Evolutionary conservation across 2,888 invertebrate genomes (phyloP), one percentile per base, ranked within the genome.

Genomic region (Drosophila sordidula): DNA sequence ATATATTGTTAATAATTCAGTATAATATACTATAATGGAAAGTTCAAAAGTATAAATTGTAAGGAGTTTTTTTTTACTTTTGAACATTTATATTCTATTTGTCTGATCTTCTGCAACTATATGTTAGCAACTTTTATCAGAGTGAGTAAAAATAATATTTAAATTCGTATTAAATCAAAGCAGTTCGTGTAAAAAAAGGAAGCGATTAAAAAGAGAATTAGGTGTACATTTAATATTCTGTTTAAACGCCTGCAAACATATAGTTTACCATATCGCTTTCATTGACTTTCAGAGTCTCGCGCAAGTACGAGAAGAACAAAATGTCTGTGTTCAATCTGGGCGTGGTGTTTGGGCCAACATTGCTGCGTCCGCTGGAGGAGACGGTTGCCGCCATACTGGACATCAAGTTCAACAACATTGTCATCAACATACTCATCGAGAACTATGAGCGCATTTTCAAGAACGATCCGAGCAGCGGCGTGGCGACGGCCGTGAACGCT

Each of bases 381-480:
- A 98, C 98, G 8, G 97, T 99, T 67, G 98, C 99, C 64, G 98
- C 98, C 90, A 99, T 99, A 90, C 96, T 99, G 94, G 98, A 99
- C 93, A 97, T 99, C 83, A 99, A 99, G 93, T 99, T 99, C 94
- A 98, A 98, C 93, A 99, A 99, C 93, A 97, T 99, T 90, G 97
- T 99, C 76, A 98, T 99, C 59, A 99, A 99, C 93, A 97, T 99
- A 90, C 94, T 99, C 75, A 97, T 99, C 68, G 97, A 97, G 86
- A 96, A 97, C 92, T 96, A 95, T 91, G 95, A 96, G 61, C 94
- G 94, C 92, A 95, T 96, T 85, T 95, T 95, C 89, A 94, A 94
- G 87, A 91, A 88, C 62, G 87, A 90, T 67, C 92, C 92, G 25
- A 91, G 90, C 61, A 80, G 85, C 44, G 62, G 63, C 4, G 67